phyloP scores from a whole-genome alignment of 1,140 invertebrate genomes.

The Atta colombica region DNA sequence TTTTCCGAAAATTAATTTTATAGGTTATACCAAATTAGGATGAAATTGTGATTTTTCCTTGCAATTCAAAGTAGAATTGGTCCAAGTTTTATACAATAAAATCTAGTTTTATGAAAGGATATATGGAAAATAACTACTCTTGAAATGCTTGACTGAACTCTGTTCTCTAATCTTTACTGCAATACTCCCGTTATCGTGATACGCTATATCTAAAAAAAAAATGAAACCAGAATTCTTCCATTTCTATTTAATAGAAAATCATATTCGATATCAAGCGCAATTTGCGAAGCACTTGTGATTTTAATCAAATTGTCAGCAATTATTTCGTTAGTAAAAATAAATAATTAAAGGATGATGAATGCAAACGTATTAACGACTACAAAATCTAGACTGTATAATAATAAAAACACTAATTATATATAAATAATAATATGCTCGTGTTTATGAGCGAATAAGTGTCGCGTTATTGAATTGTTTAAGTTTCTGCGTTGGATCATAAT shows the following conservation, averaged over 20 bases:
- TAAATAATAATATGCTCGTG: not conserved
- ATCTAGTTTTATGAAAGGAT: not conserved
- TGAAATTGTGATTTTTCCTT: no score
- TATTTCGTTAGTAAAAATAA: not conserved
- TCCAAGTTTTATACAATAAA: not conserved
- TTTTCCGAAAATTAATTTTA: no score
- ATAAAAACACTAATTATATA: not conserved
- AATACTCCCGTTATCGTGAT: not conserved
- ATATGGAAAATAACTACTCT: no score
- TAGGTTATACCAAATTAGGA: not conserved
- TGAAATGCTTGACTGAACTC: no score
- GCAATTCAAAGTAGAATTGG: no score
- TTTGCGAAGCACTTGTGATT: not conserved
- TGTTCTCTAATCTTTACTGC: no score
- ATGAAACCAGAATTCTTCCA: not conserved
- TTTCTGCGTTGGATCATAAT: constrained; percentile 9
- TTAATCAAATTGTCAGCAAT: not conserved
- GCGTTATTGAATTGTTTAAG: constrained; percentile 5
- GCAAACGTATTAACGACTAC: not conserved
- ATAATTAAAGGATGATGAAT: not conserved
- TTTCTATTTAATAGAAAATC: not conserved
- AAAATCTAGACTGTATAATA: not conserved
- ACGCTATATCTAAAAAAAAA: not conserved
- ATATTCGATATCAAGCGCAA: not conserved
- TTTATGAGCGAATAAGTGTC: not conserved